Evolutionary conservation across 1,140 invertebrate genomes (phyloP).

Genomic region (Sycobia sp.): DNA sequence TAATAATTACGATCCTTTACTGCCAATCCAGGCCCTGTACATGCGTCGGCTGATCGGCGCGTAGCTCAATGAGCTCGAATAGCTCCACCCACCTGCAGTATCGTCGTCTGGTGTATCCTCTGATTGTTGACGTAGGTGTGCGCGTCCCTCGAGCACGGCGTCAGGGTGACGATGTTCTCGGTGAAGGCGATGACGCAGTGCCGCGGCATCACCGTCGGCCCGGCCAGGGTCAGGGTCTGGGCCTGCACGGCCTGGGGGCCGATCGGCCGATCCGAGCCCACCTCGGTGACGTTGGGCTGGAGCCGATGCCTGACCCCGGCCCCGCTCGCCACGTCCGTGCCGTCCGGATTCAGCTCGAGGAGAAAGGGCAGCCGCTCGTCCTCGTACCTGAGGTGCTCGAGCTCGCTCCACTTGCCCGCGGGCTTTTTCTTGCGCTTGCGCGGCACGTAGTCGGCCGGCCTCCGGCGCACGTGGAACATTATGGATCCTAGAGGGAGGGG

Average conservation of each 20-base stretch:
- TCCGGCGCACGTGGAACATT: conserved; percentile 90
- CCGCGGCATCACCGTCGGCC: conserved; percentile 84
- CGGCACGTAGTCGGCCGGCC: conserved; percentile 87
- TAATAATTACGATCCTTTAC: too few relatives aligned
- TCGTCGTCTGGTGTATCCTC: conserved; percentile 89
- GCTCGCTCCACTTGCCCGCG: conserved; percentile 62
- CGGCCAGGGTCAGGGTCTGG: conserved; percentile 65
- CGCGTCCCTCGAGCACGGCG: conserved; percentile 89
- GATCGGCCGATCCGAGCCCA: conserved; percentile 69
- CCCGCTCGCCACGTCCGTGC: conserved; percentile 66
- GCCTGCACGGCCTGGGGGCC: conserved; percentile 60
- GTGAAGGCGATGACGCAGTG: conserved; percentile 93
- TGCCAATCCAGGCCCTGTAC: too few relatives aligned
- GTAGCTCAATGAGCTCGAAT: too few relatives aligned
- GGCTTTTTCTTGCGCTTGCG: conserved; percentile 91
- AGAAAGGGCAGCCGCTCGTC: conserved; percentile 68
- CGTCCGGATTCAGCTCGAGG: conserved; percentile 70
- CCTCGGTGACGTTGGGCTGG: conserved; percentile 75
- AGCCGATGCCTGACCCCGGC: conserved; percentile 66
- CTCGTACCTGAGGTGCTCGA: conserved; percentile 61
- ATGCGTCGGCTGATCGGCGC: too few relatives aligned
- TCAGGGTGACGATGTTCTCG: conserved; percentile 87
- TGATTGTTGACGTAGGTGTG: conserved; percentile 94
- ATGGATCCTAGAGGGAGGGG: conserved; percentile 81
- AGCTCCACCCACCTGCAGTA: conserved; percentile 72